Evolutionary conservation across 2,797 vertebrate genomes (phyloP).

Genomic region (Mionectes olivaceus): DNA sequence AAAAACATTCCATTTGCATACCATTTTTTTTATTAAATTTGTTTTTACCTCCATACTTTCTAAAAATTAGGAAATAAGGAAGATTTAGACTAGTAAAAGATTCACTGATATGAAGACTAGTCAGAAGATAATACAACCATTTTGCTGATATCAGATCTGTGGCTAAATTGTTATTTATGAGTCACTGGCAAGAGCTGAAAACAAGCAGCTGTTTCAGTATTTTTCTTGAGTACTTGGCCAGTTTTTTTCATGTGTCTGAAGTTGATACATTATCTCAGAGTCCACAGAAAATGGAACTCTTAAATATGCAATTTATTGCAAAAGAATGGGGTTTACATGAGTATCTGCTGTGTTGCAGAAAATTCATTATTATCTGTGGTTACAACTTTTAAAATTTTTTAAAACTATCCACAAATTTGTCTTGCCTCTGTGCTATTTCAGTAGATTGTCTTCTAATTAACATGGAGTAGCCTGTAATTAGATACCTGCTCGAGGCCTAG

Average conservation of each 20-base stretch:
- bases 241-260: conserved; percentile 51
- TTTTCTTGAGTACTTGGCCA: conserved; percentile 20
- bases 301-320: conserved; percentile 37
- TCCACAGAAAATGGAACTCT: conserved; percentile 20
- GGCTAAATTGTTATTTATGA: conserved; percentile 41
- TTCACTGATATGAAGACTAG: background rate
- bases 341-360: background rate
- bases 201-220: conserved; percentile 30
- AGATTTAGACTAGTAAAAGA: background rate
- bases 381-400: background rate
- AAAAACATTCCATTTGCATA: background rate
- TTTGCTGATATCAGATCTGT: conserved; percentile 14
- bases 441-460: background rate
- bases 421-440: background rate
- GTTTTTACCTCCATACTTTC: no score
- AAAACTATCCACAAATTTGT: background rate
- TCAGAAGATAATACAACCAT: conserved; percentile 25
- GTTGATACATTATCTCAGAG: conserved; percentile 14
- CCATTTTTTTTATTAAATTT: background rate
- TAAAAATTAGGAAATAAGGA: background rate
- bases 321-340: conserved; percentile 11
- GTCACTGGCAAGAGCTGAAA: conserved; percentile 25
- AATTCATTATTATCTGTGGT: background rate
- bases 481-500: background rate
- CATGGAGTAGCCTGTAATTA: background rate